Conservation (phyloP, 2,113 vertebrate species). For the Machaerirhynchus nigripectus region DNA sequence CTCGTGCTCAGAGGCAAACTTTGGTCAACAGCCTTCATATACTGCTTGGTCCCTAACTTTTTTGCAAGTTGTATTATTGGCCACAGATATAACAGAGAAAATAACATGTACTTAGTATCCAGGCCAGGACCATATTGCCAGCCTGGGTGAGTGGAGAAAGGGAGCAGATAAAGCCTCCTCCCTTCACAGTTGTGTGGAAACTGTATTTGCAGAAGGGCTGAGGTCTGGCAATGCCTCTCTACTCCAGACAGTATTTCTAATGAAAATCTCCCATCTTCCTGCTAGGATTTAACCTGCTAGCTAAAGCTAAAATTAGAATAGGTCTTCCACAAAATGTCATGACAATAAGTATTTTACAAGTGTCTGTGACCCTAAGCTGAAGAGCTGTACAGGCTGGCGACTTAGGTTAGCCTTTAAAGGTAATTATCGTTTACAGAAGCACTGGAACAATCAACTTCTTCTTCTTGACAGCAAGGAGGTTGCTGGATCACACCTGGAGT, state of each 20-base stretch:
- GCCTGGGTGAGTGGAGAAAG: neutral
- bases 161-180: neutral
- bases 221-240: neutral
- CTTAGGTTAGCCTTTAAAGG: neutral
- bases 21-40: neutral
- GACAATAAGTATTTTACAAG: neutral
- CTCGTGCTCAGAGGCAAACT: accelerated
- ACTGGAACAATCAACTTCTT: neutral
- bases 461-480: neutral
- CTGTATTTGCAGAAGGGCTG: neutral
- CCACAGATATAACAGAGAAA: neutral
- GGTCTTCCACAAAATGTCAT: neutral
- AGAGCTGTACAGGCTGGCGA: neutral
- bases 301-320: neutral
- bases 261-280: neutral
- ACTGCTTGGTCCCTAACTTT: neutral
- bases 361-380: neutral
- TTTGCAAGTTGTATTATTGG: neutral
- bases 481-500: neutral
- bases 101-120: neutral
- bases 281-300: neutral
- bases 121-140: neutral
- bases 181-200: neutral
- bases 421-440: neutral
- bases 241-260: neutral